A percentile compares a stretch with the other conserved stretches of the same genome.
Evolutionary conservation across 2,888 invertebrate genomes (phyloP).

Genomic region (Drosophila imparisetae): DNA sequence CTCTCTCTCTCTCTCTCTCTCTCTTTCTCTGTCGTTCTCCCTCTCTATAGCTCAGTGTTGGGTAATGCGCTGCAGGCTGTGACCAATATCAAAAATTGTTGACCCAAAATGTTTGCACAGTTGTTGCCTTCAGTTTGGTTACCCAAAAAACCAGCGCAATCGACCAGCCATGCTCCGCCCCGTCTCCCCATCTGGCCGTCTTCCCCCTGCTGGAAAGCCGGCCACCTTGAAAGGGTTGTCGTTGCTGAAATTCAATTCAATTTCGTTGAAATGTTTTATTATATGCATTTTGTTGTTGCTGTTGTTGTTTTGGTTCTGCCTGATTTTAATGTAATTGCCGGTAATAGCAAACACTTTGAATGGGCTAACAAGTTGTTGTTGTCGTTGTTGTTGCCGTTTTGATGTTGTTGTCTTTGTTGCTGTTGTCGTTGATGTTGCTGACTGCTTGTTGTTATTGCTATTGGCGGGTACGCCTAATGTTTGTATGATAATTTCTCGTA

Average conservation of each 20-base stretch:
- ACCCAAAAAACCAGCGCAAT: slow-evolving; percentile 26
- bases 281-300: slow-evolving; percentile 52
- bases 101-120: slow-evolving; percentile 58
- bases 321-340: slow-evolving; percentile 73
- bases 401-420: not conserved
- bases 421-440: slow-evolving; percentile 7
- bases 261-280: slow-evolving; percentile 71
- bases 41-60: slow-evolving; percentile 1
- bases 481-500: slow-evolving; percentile 48
- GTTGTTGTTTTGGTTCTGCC: slow-evolving; percentile 33
- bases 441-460: slow-evolving; percentile 10
- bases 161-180: slow-evolving; percentile 1
- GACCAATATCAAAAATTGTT: slow-evolving; percentile 52
- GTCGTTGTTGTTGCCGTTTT: not conserved
- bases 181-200: not conserved
- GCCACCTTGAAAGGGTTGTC: slow-evolving; percentile 64
- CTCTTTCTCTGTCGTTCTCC: not conserved
- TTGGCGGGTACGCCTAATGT: slow-evolving; percentile 46
- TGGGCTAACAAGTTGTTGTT: slow-evolving; percentile 59
- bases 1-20: not conserved
- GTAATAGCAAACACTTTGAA: slow-evolving; percentile 64
- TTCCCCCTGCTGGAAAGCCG: slow-evolving; percentile 1
- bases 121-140: slow-evolving; percentile 48
- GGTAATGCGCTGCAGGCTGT: slow-evolving; percentile 54
- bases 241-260: slow-evolving; percentile 66